phyloP scores from a whole-genome alignment of 2,888 invertebrate species.

The Caenorhabditis sp. region DNA sequence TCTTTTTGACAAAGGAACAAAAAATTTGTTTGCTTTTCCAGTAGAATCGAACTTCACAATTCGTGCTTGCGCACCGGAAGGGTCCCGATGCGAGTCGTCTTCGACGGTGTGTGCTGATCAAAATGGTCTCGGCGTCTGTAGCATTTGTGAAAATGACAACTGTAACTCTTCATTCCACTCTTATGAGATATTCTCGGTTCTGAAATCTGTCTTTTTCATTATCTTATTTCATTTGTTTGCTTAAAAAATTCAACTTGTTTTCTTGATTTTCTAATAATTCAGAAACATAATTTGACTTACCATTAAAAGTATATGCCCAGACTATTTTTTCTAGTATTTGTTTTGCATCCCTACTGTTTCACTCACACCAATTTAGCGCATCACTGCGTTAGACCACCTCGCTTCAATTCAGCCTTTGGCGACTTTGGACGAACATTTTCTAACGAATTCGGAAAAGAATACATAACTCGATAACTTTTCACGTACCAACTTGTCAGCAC shows the following conservation, averaged over 20 bases:
- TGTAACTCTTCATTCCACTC: conserved; percentile 49
- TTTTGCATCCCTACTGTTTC: conserved; percentile 15
- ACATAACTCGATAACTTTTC: conserved; percentile 56
- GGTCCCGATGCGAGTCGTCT: conserved; percentile 62
- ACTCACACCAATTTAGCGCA: conserved; percentile 46
- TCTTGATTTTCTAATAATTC: too few relatives aligned
- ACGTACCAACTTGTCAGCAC: background rate
- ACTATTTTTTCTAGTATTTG: conserved; percentile 2
- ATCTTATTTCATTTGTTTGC: too few relatives aligned
- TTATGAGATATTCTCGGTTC: too few relatives aligned
- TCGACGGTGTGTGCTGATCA: conserved; percentile 61
- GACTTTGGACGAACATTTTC: conserved; percentile 17
- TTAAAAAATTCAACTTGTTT: too few relatives aligned
- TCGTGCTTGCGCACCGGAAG: conserved; percentile 65
- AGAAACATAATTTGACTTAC: too few relatives aligned
- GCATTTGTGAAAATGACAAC: conserved; percentile 64
- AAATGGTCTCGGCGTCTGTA: conserved; percentile 62
- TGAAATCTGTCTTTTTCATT: background rate
- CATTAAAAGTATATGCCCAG: background rate
- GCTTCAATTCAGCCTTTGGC: background rate
- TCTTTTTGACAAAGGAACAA: conserved; percentile 4
- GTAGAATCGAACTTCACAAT: conserved; percentile 66
- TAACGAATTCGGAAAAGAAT: conserved; percentile 28
- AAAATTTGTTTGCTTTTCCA: conserved; percentile 29
- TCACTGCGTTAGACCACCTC: conserved; percentile 47